Percentiles rank a stretch among this genome's conserved stretches.
Evolutionary conservation across 2,888 invertebrate genomes (phyloP).

Genomic region (Spialia ferax): DNA sequence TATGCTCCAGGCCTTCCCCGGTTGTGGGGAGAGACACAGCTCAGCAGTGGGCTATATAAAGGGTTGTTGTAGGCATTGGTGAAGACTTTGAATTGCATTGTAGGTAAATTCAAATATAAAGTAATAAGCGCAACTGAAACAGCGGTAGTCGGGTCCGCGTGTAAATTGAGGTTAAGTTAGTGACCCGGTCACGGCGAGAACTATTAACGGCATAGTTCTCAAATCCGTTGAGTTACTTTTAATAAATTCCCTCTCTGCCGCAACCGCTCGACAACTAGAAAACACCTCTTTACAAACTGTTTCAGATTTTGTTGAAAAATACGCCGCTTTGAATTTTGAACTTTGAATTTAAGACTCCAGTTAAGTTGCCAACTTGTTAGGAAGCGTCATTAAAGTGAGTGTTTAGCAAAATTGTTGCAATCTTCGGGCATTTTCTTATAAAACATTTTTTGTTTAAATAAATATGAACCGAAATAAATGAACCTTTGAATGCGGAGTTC

Average conservation of each 20-base stretch:
- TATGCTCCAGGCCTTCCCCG: no score
- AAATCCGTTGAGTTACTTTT: slow-evolving; percentile 34
- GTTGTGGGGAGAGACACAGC: no score
- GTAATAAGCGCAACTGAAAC: neutral
- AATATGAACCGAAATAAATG: no score
- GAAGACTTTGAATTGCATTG: neutral
- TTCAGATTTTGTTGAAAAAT: slow-evolving; percentile 35
- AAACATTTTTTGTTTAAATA: no score
- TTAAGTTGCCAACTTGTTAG: slow-evolving; percentile 23
- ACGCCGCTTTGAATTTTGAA: slow-evolving; percentile 25
- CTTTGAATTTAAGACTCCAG: slow-evolving; percentile 2
- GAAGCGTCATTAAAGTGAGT: slow-evolving; percentile 21
- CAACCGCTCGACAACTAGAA: slow-evolving; percentile 16
- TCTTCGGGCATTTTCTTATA: neutral
- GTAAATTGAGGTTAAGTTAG: slow-evolving; percentile 31
- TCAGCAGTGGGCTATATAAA: no score
- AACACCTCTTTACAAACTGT: slow-evolving; percentile 31
- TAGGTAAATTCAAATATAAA: neutral
- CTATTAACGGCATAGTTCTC: slow-evolving; percentile 32
- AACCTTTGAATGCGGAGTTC: no score
- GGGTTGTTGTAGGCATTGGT: no score
- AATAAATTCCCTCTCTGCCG: slow-evolving; percentile 30
- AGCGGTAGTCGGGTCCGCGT: slow-evolving; percentile 12
- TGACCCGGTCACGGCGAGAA: slow-evolving; percentile 35
- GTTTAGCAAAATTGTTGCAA: slow-evolving; percentile 14